A percentile compares a stretch with the other conserved stretches of the same genome.
These are phyloP conservation scores for Unio delphinus DNA, from an alignment of 2,888 invertebrate genomes.

Conservation along the genomic window DNA sequence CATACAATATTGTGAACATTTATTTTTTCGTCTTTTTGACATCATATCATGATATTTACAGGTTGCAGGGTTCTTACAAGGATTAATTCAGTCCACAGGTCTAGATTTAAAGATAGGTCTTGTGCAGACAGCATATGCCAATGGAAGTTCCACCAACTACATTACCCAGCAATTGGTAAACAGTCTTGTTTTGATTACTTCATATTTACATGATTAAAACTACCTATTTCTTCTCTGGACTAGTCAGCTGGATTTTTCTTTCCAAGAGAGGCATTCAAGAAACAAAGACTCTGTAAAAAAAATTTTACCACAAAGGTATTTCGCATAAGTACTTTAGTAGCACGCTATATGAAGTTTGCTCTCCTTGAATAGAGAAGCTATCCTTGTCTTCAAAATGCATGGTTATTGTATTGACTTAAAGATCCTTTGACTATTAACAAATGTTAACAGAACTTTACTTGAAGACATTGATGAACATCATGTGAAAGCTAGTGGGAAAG, in stretches of 20 bases:
- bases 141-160: conserved; percentile 95
- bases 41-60: conserved; percentile 26
- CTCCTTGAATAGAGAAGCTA: too few species aligned
- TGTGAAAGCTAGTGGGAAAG: too few species aligned
- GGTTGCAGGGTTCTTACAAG: conserved; percentile 81
- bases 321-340: too few species aligned
- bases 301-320: too few species aligned
- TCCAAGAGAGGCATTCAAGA: too few species aligned
- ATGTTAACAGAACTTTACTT: too few species aligned
- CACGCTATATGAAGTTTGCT: too few species aligned
- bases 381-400: too few species aligned
- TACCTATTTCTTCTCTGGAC: not conserved
- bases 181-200: conserved; percentile 9
- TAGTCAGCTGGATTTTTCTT: not conserved
- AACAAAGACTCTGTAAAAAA: too few species aligned
- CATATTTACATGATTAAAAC: not conserved
- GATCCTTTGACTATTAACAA: too few species aligned
- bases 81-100: conserved; percentile 70
- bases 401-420: too few species aligned
- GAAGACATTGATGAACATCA: too few species aligned
- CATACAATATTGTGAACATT: not conserved
- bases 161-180: conserved; percentile 76
- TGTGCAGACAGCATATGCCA: conserved; percentile 98
- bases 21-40: not conserved
- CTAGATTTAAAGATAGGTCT: conserved; percentile 83